Evolutionary conservation across 2,888 invertebrate species (phyloP), one percentile per base, ranked within the genome.

Genomic region (Aproaerema taeniolella): DNA sequence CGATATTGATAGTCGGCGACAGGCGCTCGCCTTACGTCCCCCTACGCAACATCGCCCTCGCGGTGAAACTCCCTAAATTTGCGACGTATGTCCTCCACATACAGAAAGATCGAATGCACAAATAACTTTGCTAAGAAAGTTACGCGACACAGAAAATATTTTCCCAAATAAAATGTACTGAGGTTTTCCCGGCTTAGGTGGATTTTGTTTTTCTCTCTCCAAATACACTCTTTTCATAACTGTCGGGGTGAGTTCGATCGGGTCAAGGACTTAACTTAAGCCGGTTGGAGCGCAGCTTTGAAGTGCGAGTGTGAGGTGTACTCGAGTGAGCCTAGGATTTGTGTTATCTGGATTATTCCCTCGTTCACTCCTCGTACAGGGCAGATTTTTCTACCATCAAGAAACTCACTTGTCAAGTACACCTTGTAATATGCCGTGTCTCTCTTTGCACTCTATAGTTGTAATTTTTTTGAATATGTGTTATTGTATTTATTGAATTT

Each of bases 1-100:
- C 65, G 73, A 80, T 81, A 83, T 82, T 82, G 83, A 82, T 82
- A 82, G 82, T 68, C 75, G 78, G 67, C 75, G 82, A 82, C 82
- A 80, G 69, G 57, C 58, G 61, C 57, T 58, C 46, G 49, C 50
- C 50, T 42, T 42, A 49, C 47, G 40, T 14, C 10, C 30, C 26
- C n/a, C n/a, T n/a, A n/a, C n/a, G n/a, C 20, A 20, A 20, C 4
- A 20, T 20, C 20, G 20, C 20, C 20, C 20, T 20, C n/a, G n/a
- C n/a, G n/a, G n/a, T n/a, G n/a, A n/a, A n/a, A n/a, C n/a, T n/a
- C n/a, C n/a, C n/a, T n/a, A n/a, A n/a, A n/a, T n/a, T n/a, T n/a
- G n/a, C n/a, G n/a, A n/a, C n/a, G n/a, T n/a, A n/a, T n/a, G n/a
- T n/a, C n/a, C n/a, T n/a, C n/a, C n/a, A n/a, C n/a, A n/a, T n/a